Evolutionary conservation across 1,140 invertebrate species (phyloP), one percentile per base, ranked within the genome.

Genomic region (Bombus sylvicola): DNA sequence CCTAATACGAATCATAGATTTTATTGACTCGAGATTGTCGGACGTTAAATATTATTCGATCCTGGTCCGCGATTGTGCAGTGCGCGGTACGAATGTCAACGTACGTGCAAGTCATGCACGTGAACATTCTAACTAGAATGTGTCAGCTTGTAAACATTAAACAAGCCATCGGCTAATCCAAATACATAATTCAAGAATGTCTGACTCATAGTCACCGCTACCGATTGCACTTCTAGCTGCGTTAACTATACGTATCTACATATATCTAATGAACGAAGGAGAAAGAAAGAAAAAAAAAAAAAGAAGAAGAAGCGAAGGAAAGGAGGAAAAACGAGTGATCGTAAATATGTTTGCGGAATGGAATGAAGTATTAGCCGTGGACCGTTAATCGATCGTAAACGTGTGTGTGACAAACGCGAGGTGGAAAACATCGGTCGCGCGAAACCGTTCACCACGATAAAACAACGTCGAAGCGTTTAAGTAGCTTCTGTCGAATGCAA

Each of bases 171-270:
- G 31, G 31, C 75, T 88, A 88, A 88, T 92, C 83, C 82, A 85
- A 77, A 92, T 92, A 87, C 80, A 92, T 92, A 91, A 92, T 92
- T 92, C 79, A 92, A 83, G 59, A 89, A 86, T 53, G 77, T 34
- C 53, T 88, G 85, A 90, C 77, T 91, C 88, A 90, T 62, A 34
- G 47, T 75, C 34, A 34, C 66, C 64, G 74, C 57, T 78, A 78
- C 31, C 18, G 71, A 28, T 64, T 31, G 64, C 34, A 59, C 37
- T 87, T 28, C 15, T 53, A 18, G 31, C 77, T 62, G 3, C 37
- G 25, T 4, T 13, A 25, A 22, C 10, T 62, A 28, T 12, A 71
- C 18, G 5, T 18, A 10, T 31, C 15, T 12, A 28, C 12, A 12
- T 37, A 3, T 53, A 25, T 53, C 25, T 41, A 34, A 59, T 1